Evolutionary conservation across 2,113 vertebrate species (phyloP).

Genomic region (Eurystomus gularis): DNA sequence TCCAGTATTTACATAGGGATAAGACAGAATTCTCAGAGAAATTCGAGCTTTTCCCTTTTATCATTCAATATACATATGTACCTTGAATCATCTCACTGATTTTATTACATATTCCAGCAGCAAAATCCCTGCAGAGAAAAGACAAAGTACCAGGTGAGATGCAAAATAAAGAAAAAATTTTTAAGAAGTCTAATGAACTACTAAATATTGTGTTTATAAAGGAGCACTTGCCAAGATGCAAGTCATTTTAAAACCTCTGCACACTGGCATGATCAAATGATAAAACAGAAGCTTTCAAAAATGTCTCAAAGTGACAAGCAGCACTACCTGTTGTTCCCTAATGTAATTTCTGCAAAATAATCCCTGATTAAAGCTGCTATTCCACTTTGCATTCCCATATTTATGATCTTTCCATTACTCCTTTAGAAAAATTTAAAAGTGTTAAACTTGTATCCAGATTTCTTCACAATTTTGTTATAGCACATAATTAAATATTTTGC

Average conservation of each 20-base stretch:
- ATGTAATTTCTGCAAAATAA: background rate
- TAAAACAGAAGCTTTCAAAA: background rate
- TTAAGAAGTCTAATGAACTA: background rate
- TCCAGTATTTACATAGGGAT: background rate
- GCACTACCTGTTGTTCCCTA: background rate
- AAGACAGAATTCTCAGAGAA: background rate
- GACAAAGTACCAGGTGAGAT: background rate
- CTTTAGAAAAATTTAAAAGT: background rate
- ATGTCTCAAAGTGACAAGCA: background rate
- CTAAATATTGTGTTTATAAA: background rate
- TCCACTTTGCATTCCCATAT: background rate
- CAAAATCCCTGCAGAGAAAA: constrained; percentile 89
- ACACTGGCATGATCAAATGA: background rate
- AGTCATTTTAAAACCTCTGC: background rate
- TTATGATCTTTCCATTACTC: background rate
- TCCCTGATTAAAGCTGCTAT: background rate
- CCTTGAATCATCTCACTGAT: constrained; percentile 99
- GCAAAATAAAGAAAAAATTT: background rate
- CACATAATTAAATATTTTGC: background rate
- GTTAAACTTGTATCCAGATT: background rate
- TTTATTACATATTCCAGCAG: constrained; percentile 98
- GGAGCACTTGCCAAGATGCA: background rate
- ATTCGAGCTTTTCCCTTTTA: background rate
- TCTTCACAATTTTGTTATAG: background rate
- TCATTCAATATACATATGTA: constrained; percentile 51